These are phyloP conservation scores for Apodemus agrarius DNA, from an alignment of 2,797 vertebrate genomes.

Conservation along the genomic window DNA sequence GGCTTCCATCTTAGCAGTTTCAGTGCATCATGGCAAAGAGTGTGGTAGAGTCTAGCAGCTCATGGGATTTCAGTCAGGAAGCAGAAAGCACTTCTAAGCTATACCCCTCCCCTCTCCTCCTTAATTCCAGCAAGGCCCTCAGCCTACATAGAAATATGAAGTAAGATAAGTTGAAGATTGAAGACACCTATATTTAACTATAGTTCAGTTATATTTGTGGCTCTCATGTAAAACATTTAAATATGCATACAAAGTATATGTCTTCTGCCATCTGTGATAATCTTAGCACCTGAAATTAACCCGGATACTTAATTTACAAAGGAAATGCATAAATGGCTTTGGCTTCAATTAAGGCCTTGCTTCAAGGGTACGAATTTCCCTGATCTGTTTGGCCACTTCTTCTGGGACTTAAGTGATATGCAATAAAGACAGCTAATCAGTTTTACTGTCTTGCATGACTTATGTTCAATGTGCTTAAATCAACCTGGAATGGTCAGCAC, in stretches of 20 bases:
- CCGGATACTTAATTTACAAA: background rate
- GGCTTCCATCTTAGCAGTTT: background rate
- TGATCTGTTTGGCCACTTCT: background rate
- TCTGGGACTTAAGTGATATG: background rate
- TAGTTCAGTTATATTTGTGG: background rate
- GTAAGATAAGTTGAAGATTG: background rate
- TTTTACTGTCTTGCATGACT: slow-evolving; percentile 8
- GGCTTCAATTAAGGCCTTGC: background rate
- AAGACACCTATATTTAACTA: background rate
- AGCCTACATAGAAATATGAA: background rate
- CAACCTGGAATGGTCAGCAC: background rate
- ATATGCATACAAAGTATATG: background rate
- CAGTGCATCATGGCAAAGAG: background rate
- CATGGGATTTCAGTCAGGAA: background rate
- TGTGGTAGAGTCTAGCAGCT: background rate
- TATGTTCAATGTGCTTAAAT: background rate
- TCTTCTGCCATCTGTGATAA: background rate
- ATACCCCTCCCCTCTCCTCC: background rate
- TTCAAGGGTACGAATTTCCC: background rate
- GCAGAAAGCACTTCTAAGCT: background rate
- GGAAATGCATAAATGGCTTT: slow-evolving; percentile 11
- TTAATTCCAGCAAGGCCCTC: background rate
- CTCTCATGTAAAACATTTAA: background rate
- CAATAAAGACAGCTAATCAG: background rate
- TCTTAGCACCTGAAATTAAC: background rate